phyloP scores from a whole-genome alignment of 2,888 invertebrate genomes.

The Epinotia ramella region DNA sequence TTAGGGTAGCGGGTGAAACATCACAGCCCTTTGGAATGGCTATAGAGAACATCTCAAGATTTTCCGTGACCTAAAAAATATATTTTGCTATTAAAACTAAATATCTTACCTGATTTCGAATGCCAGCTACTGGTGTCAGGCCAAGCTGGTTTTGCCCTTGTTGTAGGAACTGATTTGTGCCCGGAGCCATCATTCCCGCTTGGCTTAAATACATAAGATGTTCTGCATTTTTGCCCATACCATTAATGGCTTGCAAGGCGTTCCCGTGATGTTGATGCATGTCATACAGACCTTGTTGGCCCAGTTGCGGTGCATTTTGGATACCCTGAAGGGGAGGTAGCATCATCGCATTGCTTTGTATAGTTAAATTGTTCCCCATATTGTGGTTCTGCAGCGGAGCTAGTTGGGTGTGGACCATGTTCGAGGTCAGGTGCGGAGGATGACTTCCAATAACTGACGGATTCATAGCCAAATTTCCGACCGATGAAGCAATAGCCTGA shows the following conservation, averaged over 20 bases:
- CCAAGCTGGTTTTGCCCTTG: slow-evolving; percentile 87
- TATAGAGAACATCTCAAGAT: too few relatives aligned
- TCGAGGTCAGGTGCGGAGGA: slow-evolving; percentile 76
- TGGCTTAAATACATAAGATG: slow-evolving; percentile 82
- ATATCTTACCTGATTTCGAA: slow-evolving; percentile 78
- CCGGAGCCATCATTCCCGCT: slow-evolving; percentile 85
- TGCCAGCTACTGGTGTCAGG: slow-evolving; percentile 78
- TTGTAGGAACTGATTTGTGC: slow-evolving; percentile 86
- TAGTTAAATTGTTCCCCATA: slow-evolving; percentile 74
- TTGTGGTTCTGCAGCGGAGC: slow-evolving; percentile 82
- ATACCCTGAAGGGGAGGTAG: slow-evolving; percentile 79
- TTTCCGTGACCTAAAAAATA: not conserved
- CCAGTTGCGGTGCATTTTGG: slow-evolving; percentile 81
- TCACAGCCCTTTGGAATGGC: too few relatives aligned
- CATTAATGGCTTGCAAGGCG: slow-evolving; percentile 82
- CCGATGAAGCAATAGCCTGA: slow-evolving; percentile 79
- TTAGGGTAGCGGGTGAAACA: too few relatives aligned
- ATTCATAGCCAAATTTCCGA: slow-evolving; percentile 79
- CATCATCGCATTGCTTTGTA: slow-evolving; percentile 82
- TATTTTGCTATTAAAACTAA: slow-evolving; percentile 23
- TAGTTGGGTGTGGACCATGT: slow-evolving; percentile 84
- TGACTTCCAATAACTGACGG: slow-evolving; percentile 81
- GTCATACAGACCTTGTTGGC: slow-evolving; percentile 82
- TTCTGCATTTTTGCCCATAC: slow-evolving; percentile 80
- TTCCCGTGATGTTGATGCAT: slow-evolving; percentile 80